Evolutionary conservation across 2,888 invertebrate species (phyloP).

Genomic region (Machimus atricapillus): DNA sequence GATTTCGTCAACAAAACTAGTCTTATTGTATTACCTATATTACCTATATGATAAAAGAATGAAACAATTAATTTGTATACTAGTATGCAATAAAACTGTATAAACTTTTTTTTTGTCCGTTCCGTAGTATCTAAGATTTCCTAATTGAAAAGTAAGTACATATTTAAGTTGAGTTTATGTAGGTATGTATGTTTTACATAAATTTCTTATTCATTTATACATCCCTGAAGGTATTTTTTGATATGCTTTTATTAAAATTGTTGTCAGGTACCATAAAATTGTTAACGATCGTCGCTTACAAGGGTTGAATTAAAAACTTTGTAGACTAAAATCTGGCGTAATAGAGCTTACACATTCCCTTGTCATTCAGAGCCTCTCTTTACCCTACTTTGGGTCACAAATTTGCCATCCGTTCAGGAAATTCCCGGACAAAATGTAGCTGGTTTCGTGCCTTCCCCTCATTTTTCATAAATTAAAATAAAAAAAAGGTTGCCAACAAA

Average conservation of each 20-base stretch:
- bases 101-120: too few species aligned
- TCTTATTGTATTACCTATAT: too few species aligned
- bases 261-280: neutral
- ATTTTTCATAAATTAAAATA: constrained; percentile 14
- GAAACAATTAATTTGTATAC: too few species aligned
- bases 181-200: too few species aligned
- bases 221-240: neutral
- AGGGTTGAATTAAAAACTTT: neutral
- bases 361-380: neutral
- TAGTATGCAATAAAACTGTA: too few species aligned
- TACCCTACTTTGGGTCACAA: neutral
- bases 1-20: too few species aligned
- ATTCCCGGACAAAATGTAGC: neutral
- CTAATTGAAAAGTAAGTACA: too few species aligned
- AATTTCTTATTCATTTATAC: neutral
- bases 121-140: too few species aligned
- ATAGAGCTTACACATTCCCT: neutral
- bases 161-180: too few species aligned
- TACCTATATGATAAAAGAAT: too few species aligned
- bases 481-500: constrained; percentile 1
- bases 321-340: neutral
- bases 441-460: neutral
- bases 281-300: neutral
- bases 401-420: neutral
- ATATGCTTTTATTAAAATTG: neutral